Conservation (phyloP, 2,888 invertebrate species). For the Stictocephala bisonia region DNA sequence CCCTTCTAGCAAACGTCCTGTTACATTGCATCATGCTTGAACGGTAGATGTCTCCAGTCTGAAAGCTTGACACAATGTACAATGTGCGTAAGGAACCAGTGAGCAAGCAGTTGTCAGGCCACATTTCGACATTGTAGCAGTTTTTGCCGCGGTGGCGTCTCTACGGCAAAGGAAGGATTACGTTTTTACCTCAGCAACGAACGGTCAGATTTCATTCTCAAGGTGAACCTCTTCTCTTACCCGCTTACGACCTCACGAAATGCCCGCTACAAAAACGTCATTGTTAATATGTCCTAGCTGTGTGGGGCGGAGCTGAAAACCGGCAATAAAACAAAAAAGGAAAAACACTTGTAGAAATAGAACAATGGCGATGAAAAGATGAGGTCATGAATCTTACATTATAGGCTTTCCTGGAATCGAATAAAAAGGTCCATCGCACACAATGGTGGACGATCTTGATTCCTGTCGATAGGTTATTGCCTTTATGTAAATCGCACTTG, state of each 20-base stretch:
- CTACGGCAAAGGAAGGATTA: constrained; percentile 19
- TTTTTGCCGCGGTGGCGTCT: constrained; percentile 24
- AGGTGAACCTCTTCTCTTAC: constrained; percentile 27
- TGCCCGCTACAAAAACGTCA: constrained; percentile 34
- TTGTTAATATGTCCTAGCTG: constrained; percentile 30
- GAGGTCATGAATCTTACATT: constrained; percentile 44
- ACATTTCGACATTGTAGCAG: constrained; percentile 18
- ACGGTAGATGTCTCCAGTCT: no score
- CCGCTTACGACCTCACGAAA: constrained; percentile 29
- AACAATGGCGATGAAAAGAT: constrained; percentile 38
- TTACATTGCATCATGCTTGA: no score
- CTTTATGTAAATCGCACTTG: constrained; percentile 42
- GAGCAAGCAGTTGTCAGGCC: background rate
- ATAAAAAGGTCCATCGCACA: constrained; percentile 27
- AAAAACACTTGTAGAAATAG: constrained; percentile 17
- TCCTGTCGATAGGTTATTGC: constrained; percentile 35
- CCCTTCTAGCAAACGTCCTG: no score
- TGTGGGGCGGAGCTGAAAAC: no score
- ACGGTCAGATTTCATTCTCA: constrained; percentile 43
- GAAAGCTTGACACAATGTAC: no score
- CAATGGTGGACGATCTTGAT: constrained; percentile 21
- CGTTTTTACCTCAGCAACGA: constrained; percentile 35
- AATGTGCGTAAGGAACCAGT: background rate
- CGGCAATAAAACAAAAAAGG: constrained; percentile 20
- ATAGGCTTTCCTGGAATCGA: constrained; percentile 34